Conservation (phyloP, 2,888 invertebrate genomes). For the Sphaeridia pumilis region DNA sequence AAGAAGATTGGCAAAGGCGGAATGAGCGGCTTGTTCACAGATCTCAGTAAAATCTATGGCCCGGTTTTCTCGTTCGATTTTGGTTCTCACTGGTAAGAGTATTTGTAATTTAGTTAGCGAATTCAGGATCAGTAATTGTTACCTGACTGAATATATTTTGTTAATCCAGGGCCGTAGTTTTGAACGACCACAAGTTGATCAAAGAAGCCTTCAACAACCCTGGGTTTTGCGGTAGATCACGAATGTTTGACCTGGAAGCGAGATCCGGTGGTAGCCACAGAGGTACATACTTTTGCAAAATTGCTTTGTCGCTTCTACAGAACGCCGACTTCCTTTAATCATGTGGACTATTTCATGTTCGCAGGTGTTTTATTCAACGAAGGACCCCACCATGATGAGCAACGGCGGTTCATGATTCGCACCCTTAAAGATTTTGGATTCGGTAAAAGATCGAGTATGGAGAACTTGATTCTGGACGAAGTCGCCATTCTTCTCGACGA, state of each 20-base stretch:
- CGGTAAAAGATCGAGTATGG: constrained; percentile 28
- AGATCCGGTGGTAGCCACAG: constrained; percentile 17
- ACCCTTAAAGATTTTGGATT: constrained; percentile 27
- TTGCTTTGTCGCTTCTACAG: too few species aligned
- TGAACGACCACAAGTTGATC: constrained; percentile 19
- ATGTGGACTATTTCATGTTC: too few species aligned
- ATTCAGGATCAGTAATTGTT: too few species aligned
- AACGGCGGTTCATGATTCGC: constrained; percentile 25
- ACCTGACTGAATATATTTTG: too few species aligned
- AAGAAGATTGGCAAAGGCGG: background rate
- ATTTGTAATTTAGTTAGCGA: background rate
- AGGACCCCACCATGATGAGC: constrained; percentile 27
- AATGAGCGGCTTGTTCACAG: background rate
- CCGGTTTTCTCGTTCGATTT: constrained; percentile 7
- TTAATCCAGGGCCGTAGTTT: constrained; percentile 3
- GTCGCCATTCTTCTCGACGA: constrained; percentile 18
- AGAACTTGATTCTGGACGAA: constrained; percentile 27
- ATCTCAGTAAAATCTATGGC: constrained; percentile 5
- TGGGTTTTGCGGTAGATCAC: constrained; percentile 13
- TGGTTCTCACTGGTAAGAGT: background rate
- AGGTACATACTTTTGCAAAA: too few species aligned
- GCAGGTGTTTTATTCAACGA: constrained; percentile 29
- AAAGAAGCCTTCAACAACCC: constrained; percentile 18
- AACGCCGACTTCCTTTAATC: too few species aligned
- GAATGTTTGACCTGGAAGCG: constrained; percentile 4